A percentile compares a stretch with the other conserved stretches of the same genome.
Conservation (phyloP, 2,888 invertebrate genomes). For the Mimas tiliae region DNA sequence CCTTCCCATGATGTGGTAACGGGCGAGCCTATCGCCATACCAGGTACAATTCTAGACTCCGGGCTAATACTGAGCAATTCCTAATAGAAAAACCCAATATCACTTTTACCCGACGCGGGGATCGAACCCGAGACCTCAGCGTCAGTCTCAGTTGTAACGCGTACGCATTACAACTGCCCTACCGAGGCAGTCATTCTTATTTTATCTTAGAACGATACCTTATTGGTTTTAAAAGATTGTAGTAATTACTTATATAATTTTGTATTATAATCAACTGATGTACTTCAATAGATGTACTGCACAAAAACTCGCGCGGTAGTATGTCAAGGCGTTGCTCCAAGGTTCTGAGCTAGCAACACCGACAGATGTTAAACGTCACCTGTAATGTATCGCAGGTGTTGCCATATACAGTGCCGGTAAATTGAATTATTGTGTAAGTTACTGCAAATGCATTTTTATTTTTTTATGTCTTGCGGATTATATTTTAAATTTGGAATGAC, state of each 20-base stretch:
- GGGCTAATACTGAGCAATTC: too few relatives aligned
- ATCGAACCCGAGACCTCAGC: too few relatives aligned
- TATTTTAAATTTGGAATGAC: background rate
- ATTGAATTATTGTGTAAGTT: slow-evolving; percentile 6
- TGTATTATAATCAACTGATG: background rate
- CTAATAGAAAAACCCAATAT: too few relatives aligned
- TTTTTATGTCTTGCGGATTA: background rate
- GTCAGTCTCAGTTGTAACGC: too few relatives aligned
- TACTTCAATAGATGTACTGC: background rate
- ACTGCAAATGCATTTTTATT: background rate
- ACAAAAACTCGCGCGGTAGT: slow-evolving; percentile 10
- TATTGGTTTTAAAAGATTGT: background rate
- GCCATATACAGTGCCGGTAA: background rate
- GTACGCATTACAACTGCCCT: too few relatives aligned
- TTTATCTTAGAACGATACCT: background rate
- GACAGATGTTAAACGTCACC: slow-evolving; percentile 16
- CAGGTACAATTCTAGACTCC: too few relatives aligned
- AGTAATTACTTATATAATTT: background rate
- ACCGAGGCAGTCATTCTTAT: too few relatives aligned
- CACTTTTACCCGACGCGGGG: too few relatives aligned
- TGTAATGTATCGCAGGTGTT: slow-evolving; percentile 16
- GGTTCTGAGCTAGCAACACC: slow-evolving; percentile 16
- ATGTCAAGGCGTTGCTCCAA: slow-evolving; percentile 15
- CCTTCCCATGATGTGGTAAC: too few relatives aligned
- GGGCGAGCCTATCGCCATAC: too few relatives aligned